A percentile compares a stretch with the other conserved stretches of the same genome.
These are phyloP conservation scores for Petrosia ficiformis DNA, from an alignment of 37 sponge, comb jelly and placozoan species.

Conservation along the genomic window DNA sequence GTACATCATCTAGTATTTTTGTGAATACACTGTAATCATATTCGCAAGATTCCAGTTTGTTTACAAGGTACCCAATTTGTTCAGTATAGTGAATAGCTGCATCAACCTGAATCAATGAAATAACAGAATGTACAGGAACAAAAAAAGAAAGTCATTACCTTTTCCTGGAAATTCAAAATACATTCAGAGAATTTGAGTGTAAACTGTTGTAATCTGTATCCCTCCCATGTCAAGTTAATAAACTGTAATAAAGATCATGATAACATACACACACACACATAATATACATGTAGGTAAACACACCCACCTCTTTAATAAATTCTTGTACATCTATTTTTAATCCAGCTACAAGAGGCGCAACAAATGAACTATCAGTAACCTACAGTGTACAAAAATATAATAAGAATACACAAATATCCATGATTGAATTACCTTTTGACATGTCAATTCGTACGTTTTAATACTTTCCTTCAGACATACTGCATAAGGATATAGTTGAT, in stretches of 20 bases:
- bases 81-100: conserved; percentile 79
- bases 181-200: conserved; percentile 75
- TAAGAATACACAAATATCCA: neutral
- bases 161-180: conserved; percentile 74
- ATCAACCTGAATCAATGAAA: conserved; percentile 56
- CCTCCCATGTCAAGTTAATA: conserved; percentile 68
- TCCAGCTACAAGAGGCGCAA: conserved; percentile 68
- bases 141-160: conserved; percentile 9
- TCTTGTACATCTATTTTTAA: conserved; percentile 82
- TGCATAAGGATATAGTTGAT: conserved; percentile 96
- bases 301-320: conserved; percentile 58
- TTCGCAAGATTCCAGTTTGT: conserved; percentile 76
- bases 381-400: neutral
- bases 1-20: conserved; percentile 76
- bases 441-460: conserved; percentile 88
- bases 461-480: conserved; percentile 96
- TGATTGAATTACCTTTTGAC: conserved; percentile 72
- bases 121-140: neutral
- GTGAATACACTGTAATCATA: conserved; percentile 43
- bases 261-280: neutral
- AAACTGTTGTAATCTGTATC: conserved; percentile 80
- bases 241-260: conserved; percentile 37
- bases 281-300: too few relatives aligned
- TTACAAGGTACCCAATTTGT: conserved; percentile 58
- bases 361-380: conserved; percentile 37